Evolutionary conservation across 2,888 invertebrate species (phyloP).

Genomic region (Epirrita christyi): DNA sequence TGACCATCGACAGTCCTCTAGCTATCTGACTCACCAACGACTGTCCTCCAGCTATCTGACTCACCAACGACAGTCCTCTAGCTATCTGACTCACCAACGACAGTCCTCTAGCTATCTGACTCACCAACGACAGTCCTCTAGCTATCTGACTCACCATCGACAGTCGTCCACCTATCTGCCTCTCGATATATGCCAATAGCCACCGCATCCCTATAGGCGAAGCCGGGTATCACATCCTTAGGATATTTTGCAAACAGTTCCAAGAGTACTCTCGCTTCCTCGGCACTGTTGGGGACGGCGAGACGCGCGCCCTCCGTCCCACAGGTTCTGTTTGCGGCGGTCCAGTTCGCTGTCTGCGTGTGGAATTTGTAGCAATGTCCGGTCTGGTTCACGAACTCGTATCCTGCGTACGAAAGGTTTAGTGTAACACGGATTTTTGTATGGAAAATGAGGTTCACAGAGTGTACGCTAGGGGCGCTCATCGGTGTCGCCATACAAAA

Average conservation of each 20-base stretch:
- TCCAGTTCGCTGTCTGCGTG: not conserved
- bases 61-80: no score
- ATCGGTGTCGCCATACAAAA: no score
- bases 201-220: not conserved
- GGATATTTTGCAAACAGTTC: not conserved
- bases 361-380: constrained; percentile 1
- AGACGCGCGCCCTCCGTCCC: not conserved
- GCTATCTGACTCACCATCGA: not conserved
- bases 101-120: no score
- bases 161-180: not conserved
- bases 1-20: no score
- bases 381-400: not conserved
- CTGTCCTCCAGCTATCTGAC: no score
- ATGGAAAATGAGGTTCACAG: no score
- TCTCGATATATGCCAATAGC: not conserved
- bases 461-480: no score
- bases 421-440: no score
- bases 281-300: not conserved
- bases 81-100: no score
- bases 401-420: not conserved
- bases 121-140: no score
- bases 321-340: not conserved
- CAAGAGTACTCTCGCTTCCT: not conserved
- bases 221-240: not conserved
- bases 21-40: no score